Evolutionary conservation across 2,888 invertebrate genomes (phyloP).

Genomic region (Zygogramma bicolorata): DNA sequence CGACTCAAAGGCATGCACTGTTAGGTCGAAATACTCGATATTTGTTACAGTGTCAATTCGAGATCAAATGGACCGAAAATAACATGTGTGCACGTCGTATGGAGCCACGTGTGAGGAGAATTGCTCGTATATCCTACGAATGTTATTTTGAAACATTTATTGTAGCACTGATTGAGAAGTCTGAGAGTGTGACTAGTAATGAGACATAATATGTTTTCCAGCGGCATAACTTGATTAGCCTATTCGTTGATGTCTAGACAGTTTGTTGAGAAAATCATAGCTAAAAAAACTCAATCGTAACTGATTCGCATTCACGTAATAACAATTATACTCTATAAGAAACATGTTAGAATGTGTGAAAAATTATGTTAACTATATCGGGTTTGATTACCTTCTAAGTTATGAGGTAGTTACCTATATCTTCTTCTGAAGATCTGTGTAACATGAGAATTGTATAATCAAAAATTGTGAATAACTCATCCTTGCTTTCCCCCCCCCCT

Average conservation of each 20-base stretch:
- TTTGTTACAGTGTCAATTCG: conserved; percentile 55
- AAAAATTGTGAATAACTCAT: too few species aligned
- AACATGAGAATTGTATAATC: too few species aligned
- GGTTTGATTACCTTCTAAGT: too few species aligned
- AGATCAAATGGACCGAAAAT: conserved; percentile 55
- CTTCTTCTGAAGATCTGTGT: too few species aligned
- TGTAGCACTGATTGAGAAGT: conserved; percentile 40
- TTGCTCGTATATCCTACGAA: conserved; percentile 55
- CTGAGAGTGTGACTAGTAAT: conserved; percentile 26
- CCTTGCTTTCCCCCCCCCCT: too few species aligned
- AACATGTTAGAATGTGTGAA: too few species aligned
- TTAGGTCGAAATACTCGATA: conserved; percentile 53
- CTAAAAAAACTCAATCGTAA: too few species aligned
- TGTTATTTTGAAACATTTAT: conserved; percentile 51
- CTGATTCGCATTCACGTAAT: too few species aligned
- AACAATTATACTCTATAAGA: too few species aligned
- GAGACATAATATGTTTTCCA: conserved; percentile 21
- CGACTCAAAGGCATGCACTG: conserved; percentile 2
- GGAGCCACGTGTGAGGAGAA: conserved; percentile 57
- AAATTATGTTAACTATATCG: too few species aligned
- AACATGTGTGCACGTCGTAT: conserved; percentile 49
- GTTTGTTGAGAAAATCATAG: neutral
- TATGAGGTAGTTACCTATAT: too few species aligned
- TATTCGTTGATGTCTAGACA: conserved; percentile 9
- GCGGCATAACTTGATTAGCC: neutral